Base-by-base conservation (phyloP, 2,888 invertebrate genomes). In the Operophtera brumata region DNA sequence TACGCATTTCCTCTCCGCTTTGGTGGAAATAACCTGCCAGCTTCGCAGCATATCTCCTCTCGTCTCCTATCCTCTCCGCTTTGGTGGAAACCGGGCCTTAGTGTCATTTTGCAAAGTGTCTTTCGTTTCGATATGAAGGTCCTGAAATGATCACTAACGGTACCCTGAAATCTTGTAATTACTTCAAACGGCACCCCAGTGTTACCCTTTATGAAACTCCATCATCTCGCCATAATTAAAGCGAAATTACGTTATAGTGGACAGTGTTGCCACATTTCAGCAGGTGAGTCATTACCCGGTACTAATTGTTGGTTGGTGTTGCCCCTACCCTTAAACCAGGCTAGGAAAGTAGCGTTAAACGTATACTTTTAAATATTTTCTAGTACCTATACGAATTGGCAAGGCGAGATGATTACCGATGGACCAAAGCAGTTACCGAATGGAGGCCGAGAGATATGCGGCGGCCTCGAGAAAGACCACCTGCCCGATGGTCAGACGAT, bases 271-370 rank as follows among this genome's bases (percentile, higher is more conserved):
- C 59, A 60, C 60, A 60, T 66, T 57, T 61, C 56, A 59, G 51
- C 56, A 61, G 62, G 59, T 61, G 58, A 58, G 61, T 67, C 68
- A 68, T 69, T 69, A 69, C 63, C 58, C 56, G 39, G 63, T 58
- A 61, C 65, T 67, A 68, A 70, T 70, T 68, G 66, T 62, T 57
- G 63, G 62, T 60, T 45, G 51, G 56, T 53, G 48, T 47, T 63
- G 53, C 54, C 63, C 59, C 58, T 49, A 14, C 34, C 30, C 11
- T 30, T 30, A 30, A 34, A 9, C 28, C 6, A 49, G 60, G 63
- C 64, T 20, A 59, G n/a, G 44, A 9, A 46, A 37, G 6, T n/a
- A 42, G 57, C 53, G 61, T 46, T 34, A n/a, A n/a, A n/a, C n/a
- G n/a, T n/a, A n/a, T n/a, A n/a, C n/a, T n/a, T n/a, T n/a, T n/a